A percentile compares a stretch with the other conserved stretches of the same genome.
These are phyloP conservation scores for Tringa solitaria DNA, from an alignment of 2,113 vertebrate species.

Conservation along the genomic window DNA sequence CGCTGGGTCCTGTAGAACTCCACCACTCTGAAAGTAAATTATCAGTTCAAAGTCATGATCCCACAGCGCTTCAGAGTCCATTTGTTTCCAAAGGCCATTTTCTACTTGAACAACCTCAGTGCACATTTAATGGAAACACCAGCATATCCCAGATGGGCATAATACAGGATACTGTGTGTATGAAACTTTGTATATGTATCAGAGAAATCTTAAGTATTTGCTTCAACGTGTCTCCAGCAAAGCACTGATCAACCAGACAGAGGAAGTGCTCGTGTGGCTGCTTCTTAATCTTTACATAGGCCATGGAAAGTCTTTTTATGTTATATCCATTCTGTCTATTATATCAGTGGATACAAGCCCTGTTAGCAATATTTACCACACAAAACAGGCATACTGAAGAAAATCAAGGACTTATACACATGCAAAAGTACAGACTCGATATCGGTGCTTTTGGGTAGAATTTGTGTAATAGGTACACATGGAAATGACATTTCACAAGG, in stretches of 20 bases:
- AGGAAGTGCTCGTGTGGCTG: background rate
- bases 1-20: constrained; percentile 88
- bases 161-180: background rate
- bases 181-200: background rate
- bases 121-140: background rate
- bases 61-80: background rate
- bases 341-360: background rate
- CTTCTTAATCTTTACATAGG: background rate
- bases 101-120: background rate
- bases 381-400: background rate
- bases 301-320: background rate
- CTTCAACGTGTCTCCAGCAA: background rate
- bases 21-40: constrained; percentile 77
- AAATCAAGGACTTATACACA: background rate
- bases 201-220: background rate
- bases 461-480: background rate
- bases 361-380: background rate
- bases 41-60: background rate
- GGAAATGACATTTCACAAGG: background rate
- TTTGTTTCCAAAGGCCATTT: background rate
- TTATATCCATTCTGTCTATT: background rate
- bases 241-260: background rate
- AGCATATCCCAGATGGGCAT: background rate
- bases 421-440: background rate
- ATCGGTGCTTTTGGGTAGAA: background rate